Evolutionary conservation across 2,113 vertebrate genomes (phyloP), one percentile per base, ranked within the genome.

Genomic region (Pteruthius melanotis): DNA sequence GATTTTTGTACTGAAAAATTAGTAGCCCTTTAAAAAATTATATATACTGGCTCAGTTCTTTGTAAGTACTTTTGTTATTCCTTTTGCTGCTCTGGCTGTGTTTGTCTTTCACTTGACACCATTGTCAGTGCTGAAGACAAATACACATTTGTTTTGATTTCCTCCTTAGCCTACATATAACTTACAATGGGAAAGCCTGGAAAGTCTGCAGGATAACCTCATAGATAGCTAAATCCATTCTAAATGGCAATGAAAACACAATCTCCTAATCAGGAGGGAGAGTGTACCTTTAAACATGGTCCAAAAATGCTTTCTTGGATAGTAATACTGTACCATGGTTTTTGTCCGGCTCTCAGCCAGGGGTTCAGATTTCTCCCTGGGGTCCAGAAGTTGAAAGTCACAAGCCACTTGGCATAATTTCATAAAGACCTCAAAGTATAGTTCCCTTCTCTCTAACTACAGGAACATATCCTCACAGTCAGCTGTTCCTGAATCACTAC

Each of bases 191-290:
- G 87, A 72, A 92, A 94, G 95, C 94, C 93, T 97, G 91, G 90
- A 97, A 97, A 97, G 89, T 94, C 96, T 98, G 95, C 95, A 92
- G 92, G 97, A 97, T 97, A 97, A 96, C 97, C 97, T 97, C 56
- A 7, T 22, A 95, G 95, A 97, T 96, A 98, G 88, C 80, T 87
- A 96, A 95, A 94, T 94, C 77, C 76, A 91, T 96, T 97, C 61
- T 91, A 82, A 96, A 96, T 37, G 50, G 75, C 91, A 96, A 95
- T 86, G 70, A 96, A 93, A 90, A 83, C 80, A 72, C 9, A 71
- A 63, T 71, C 44, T 81, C 47, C 85, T 94, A 92, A 90, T 95
- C 95, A 85, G 83, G 75, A 93, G 83, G 56, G 77, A 95, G 82
- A 94, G n/a, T 42, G 30, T 68, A 68, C 83, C 97, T 95, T 83